These are phyloP conservation scores for Chelon auratus DNA, from an alignment of 2,797 vertebrate species.

Conservation along the genomic window DNA sequence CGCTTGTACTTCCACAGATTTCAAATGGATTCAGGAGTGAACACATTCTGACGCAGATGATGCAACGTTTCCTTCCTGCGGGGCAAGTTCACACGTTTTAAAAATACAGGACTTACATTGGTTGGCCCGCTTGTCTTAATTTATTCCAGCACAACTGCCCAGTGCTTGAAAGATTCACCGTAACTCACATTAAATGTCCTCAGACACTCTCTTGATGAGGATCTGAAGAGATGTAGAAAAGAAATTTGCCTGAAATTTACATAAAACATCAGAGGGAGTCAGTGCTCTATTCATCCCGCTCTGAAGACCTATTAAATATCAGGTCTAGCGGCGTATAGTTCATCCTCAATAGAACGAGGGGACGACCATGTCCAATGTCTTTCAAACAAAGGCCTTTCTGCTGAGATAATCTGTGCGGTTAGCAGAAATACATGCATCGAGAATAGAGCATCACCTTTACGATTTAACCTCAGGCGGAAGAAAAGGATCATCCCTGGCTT, in stretches of 20 bases:
- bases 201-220: background rate
- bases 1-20: conserved; percentile 36
- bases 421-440: conserved; percentile 16
- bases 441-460: conserved; percentile 10
- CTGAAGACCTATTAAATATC: conserved; percentile 25
- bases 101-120: conserved; percentile 15
- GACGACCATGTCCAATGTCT: conserved; percentile 17
- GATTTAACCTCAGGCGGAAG: conserved; percentile 39
- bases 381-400: conserved; percentile 25
- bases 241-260: conserved; percentile 18
- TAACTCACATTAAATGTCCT: conserved; percentile 18
- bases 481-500: conserved; percentile 20
- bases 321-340: conserved; percentile 12
- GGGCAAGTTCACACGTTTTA: conserved; percentile 36
- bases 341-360: conserved; percentile 11
- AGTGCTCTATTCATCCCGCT: conserved; percentile 26
- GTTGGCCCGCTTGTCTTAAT: conserved; percentile 40
- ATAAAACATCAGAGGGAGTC: conserved; percentile 27
- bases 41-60: conserved; percentile 49
- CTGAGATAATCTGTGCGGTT: conserved; percentile 35
- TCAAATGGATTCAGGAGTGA: conserved; percentile 31
- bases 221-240: background rate
- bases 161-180: conserved; percentile 1
- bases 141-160: conserved; percentile 5
- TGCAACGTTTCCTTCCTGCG: conserved; percentile 42